Percentiles rank a stretch among this genome's conserved stretches.
These are phyloP conservation scores for Forbesichthys agassizii DNA, from an alignment of 2,113 vertebrate species.

Conservation along the genomic window DNA sequence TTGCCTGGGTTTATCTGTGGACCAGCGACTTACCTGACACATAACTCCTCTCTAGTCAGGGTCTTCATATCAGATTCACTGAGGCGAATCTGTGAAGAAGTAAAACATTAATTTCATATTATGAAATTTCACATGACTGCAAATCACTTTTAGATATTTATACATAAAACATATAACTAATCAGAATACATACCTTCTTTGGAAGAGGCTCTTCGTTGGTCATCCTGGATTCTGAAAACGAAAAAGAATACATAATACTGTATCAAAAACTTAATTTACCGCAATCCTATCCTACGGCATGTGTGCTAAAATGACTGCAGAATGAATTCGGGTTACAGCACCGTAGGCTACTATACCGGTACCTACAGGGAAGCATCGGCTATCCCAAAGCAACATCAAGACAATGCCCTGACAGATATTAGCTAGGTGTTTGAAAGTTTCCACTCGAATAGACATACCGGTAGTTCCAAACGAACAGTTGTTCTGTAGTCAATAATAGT, in stretches of 20 bases:
- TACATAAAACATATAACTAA: background rate
- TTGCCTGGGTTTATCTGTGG: background rate
- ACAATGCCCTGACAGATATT: background rate
- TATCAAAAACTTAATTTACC: background rate
- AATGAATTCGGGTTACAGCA: constrained; percentile 5
- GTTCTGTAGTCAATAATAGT: background rate
- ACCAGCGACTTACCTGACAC: constrained; percentile 82
- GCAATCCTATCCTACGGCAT: constrained; percentile 3
- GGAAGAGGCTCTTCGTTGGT: constrained; percentile 99
- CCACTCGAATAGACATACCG: background rate
- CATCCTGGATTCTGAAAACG: constrained; percentile 85
- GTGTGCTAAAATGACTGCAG: constrained; percentile 24
- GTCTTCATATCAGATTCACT: constrained; percentile 98
- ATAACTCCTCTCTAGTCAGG: constrained; percentile 93
- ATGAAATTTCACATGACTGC: background rate
- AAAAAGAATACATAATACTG: constrained; percentile 10
- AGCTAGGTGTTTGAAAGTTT: background rate
- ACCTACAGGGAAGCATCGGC: background rate
- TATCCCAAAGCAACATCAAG: constrained; percentile 6
- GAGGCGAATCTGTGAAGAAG: constrained; percentile 87
- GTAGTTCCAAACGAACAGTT: too few relatives aligned
- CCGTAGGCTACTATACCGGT: too few relatives aligned
- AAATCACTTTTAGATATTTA: background rate
- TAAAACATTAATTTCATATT: background rate
- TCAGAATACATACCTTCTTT: constrained; percentile 84